A percentile compares a stretch with the other conserved stretches of the same genome.
phyloP scores from a whole-genome alignment of 2,797 vertebrate species.

The Hippopotamyrus pictus region DNA sequence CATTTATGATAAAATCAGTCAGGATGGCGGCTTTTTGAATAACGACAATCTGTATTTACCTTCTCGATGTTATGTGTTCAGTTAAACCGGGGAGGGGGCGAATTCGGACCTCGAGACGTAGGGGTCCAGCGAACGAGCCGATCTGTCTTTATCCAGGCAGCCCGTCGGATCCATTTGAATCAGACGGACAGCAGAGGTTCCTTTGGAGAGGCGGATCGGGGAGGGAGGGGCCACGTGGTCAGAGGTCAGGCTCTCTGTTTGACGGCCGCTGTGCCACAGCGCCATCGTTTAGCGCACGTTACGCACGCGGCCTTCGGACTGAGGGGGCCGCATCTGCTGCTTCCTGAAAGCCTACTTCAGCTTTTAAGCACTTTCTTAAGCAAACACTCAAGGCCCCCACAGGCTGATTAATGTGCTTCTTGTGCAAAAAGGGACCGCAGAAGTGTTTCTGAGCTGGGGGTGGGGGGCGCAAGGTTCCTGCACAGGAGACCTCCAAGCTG shows the following conservation, averaged over 20 bases:
- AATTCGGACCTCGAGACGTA: neutral
- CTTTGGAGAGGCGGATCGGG: neutral
- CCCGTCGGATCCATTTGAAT: neutral
- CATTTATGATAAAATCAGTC: neutral
- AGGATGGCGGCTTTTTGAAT: neutral
- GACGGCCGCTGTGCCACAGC: neutral
- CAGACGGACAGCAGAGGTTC: neutral
- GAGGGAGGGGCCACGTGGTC: neutral
- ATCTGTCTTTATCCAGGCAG: neutral
- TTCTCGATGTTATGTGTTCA: neutral
- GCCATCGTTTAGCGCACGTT: neutral
- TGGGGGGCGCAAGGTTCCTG: neutral
- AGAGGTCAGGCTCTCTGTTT: neutral
- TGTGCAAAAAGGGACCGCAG: neutral
- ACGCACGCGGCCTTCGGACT: neutral
- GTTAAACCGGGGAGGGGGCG: neutral
- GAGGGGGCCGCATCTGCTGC: neutral
- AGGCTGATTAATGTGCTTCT: neutral
- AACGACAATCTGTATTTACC: neutral
- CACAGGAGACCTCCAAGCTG: neutral
- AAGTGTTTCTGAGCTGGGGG: neutral
- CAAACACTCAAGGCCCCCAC: neutral
- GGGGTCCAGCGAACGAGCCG: neutral
- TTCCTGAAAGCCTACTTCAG: slow-evolving; percentile 3
- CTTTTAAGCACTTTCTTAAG: neutral